Evolutionary conservation across 2,113 vertebrate species (phyloP), one percentile per base, ranked within the genome.

Genomic region (Steatornis caripensis): DNA sequence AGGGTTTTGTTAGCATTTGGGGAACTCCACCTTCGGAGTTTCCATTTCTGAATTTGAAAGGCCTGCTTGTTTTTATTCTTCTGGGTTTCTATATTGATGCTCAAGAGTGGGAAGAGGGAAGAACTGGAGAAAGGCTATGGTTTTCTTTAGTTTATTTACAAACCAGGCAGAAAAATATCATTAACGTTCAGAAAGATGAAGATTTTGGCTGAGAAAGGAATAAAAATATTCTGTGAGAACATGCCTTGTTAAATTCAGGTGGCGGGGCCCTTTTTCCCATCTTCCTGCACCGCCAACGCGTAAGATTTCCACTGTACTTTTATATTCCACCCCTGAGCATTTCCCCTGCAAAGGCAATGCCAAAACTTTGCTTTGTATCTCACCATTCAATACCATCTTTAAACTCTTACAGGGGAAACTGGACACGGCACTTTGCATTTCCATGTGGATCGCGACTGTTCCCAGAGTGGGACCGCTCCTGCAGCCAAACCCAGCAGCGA

Each of bases 281-380:
- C 49, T 57, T 61, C 34, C 14, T 87, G 26, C 9, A 39, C 7
- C 2, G 7, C 15, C 41, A 60, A 6, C 0, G 0, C 14, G 3
- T 4, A 53, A 58, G 21, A 64, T 27, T 84, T 39, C 4, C 21
- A 60, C 17, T 0, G 2, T 34, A 7, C 20, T 77, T 74, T 36
- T 23, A 18, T 77, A 32, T 26, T 62, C 15, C 32, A 34, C 30
- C 36, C 15, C 54, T 69, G 12, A 70, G 26, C 11, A 21, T 60
- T 70, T 46, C 12, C 15, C 10, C 20, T 55, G 55, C 9, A 39
- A 64, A 51, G 37, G 24, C 60, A 60, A 65, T 20, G 45, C 34
- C 13, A 60, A 43, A 94, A 15, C 18, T 74, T 70, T 75, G 60
- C 34, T 55, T 69, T 57, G 7, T 30, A 57, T 36, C 21, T 88